Base-by-base conservation (phyloP, 2,888 invertebrate genomes). In the Xestia sexstrigata region DNA sequence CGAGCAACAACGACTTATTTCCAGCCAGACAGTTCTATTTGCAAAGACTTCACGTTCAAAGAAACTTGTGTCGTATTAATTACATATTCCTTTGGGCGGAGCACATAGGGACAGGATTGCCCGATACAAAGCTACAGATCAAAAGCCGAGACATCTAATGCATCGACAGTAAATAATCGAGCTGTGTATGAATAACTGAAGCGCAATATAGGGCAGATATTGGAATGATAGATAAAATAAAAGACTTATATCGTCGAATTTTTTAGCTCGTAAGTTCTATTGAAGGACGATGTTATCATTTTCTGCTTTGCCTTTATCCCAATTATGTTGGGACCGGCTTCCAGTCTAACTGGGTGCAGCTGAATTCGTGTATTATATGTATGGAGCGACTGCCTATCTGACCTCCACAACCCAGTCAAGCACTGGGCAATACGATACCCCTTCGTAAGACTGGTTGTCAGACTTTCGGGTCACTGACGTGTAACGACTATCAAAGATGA, bases 41-140 rank as follows among this genome's bases (percentile, higher is more conserved):
- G 2, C 55, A 68, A 68, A 20, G 15, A 9, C 67, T 35, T 9
- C 13, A 66, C 13, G 39, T 63, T 42, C 65, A 45, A 70, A 66
- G 65, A 60, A 45, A 66, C 35, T 69, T 58, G 17, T 20, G 42
- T 52, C 65, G n/a, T 76, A 58, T 55, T 65, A 45, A 74, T 79
- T 80, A 75, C 65, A 55, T 76, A 55, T 81, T 70, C 62, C 39
- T n/a, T 76, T 60, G 15, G 66, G 6, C 30, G 23, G 26, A 66
- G 20, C 20, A 62, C 20, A n/a, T 49, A 49, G 4, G n/a, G 26
- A 74, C 15, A n/a, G 15, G 52, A 70, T 75, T 66, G 13, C n/a
- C 30, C 23, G 47, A 70, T 67, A 70, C 52, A 81, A 80, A 76
- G 60, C 17, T n/a, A 66, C 11, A 9, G 60, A 76, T 67, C 60